Base-by-base conservation (phyloP, 2,888 invertebrate species). In the Toxonevra muliebris region DNA sequence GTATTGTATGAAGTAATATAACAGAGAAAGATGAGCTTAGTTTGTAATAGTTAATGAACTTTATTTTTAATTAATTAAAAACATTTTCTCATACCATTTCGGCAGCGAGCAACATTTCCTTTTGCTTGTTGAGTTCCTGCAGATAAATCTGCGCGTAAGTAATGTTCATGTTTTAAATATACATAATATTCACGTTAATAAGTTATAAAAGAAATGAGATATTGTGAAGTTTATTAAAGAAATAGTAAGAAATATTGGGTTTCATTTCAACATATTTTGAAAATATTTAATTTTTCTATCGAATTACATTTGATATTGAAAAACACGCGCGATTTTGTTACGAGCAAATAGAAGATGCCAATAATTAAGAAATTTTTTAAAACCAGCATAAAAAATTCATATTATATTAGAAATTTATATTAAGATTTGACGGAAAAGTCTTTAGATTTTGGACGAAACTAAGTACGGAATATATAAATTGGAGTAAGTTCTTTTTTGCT, bases 61-160 rank as follows among this genome's bases (percentile, higher is more conserved):
- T 30, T 30, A 30, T 30, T 2, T 7, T 2, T 30, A 30, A 30
- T 30, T 30, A 30, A 30, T 30, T 30, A 30, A 30, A 30, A 4
- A 30, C 30, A 30, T 30, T 30, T 4, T 11, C 13, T 15, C 63
- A 45, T 90, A 92, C 92, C 92, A 92, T 88, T 89, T 92, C 92
- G 87, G 92, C 92, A 86, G 92, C 91, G 88, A 92, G 90, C 87
- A 92, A 89, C 88, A 92, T 89, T 88, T 92, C 92, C 88, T 92
- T 90, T 87, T 92, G 92, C 88, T 92, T 92, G 88, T 90, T 93
- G 88, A 95, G 92, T 91, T 95, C 95, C 87, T 94, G 92, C 88
- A 92, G 91, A 89, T 92, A 92, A 87, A 93, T 92, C 92, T 92
- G 92, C 88, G 88, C 85, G 52, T 68, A 50, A 68, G 41, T 57